Base-by-base conservation (phyloP, 2,888 invertebrate genomes). In the Eupithecia subfuscata region DNA sequence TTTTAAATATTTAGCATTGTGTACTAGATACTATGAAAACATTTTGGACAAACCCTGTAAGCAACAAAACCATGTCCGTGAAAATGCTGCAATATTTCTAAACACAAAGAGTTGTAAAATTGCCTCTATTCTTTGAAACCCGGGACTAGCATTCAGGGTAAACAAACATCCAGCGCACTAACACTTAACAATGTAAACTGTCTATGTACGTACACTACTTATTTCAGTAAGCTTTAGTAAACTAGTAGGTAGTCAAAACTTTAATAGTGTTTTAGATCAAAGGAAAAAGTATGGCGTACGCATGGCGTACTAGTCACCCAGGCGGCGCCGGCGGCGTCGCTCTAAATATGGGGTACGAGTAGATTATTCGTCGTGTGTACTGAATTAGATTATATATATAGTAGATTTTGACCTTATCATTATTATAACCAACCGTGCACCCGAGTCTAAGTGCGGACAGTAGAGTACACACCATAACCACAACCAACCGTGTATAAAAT, bases 151-250 rank as follows among this genome's bases (percentile, higher is more conserved):
- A 68, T 74, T 77, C 64, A 76, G 70, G 71, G 68, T 78, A 78
- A 78, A 80, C 75, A 81, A 76, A 78, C 75, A 75, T 76, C 65
- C 68, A 70, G 63, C 65, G 30, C 34, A 73, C 65, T 72, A 79
- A 77, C 78, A 77, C 78, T 78, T 73, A 71, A 76, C 75, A 78
- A 78, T 75, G 78, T 78, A 78, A 76, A 79, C 76, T 76, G 77
- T 78, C 63, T 74, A 75, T 69, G 52, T 71, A 60, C 70, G 70
- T 65, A 40, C 18, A 12, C 43, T 43, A 22, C 40, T 40, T 68
- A 43, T 71, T 75, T 71, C 63, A 73, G 40, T 68, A 18, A 73
- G 30, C 65, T 68, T 9, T 40, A 9, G 34, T 40, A 52, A 52
- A 52, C 52, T 52, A 52, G 52, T 8, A n/a, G 45, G 43, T 70